Base-by-base conservation (phyloP, 92 coral and sea anemone species). In the Diadumene lineata region DNA sequence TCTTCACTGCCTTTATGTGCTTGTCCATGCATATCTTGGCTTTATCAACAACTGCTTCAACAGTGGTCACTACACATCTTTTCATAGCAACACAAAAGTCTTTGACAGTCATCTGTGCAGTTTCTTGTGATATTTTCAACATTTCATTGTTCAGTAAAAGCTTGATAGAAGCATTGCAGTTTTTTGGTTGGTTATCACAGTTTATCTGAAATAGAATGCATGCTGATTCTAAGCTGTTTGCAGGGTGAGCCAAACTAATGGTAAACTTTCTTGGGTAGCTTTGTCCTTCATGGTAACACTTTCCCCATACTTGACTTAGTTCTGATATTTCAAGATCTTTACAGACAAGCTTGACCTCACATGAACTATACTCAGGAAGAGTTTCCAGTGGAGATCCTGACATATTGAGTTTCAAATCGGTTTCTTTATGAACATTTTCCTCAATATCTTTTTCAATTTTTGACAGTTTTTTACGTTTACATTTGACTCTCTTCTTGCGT, bases 231-330 rank as follows among this genome's bases (percentile, higher is more conserved):
- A 56, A 33, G 56, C 50, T 32, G 53, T 30, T 32, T 53, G 10
- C 19, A 53, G 26, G 9, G 26, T 58, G 22, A 16, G 69, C 28
- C 29, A 81, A 13, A 64, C 43, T 58, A 62, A 78, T 63, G 24
- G 61, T 43, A 69, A 83, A 82, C 69, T 29, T 50, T 34, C 87
- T 84, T 43, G 87, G 92, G 22, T n/a, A 28, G 43, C 86, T 63
- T 9, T 15, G 22, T 26, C 51, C 87, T 50, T 78, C 85, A 19
- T 50, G 62, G 85, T 86, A 86, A 61, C 17, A 60, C 11, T 65
- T 66, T 18, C 64, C 75, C 75, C 75, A 70, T 16, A 43, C 27
- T 23, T 7, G 29, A 29, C n/a, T 32, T 24, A 70, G 64, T 58
- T 70, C 64, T 28, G 46, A 31, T 28, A 57, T 1, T 7, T 50